A percentile compares a stretch with the other conserved stretches of the same genome.
Evolutionary conservation across 2,888 invertebrate species (phyloP).

Genomic region (Amblyjoppa fuscipennis): DNA sequence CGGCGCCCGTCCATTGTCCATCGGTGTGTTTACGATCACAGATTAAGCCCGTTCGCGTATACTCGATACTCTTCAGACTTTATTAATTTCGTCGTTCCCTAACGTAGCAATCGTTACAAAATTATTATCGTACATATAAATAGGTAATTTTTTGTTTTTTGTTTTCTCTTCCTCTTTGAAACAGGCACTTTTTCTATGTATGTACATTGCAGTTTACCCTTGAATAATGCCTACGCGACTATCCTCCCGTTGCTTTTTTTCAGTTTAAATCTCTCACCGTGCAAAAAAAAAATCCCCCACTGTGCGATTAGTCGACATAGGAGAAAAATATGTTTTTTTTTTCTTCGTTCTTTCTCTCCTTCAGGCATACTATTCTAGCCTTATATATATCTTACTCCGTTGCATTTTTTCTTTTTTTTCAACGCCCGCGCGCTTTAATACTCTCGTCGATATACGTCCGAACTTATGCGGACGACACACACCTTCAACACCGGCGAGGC

Average conservation of each 20-base stretch:
- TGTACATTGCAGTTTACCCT: slow-evolving; percentile 65
- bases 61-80: slow-evolving; percentile 71
- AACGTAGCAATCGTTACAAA: slow-evolving; percentile 79
- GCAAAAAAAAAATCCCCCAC: slow-evolving; percentile 8
- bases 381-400: slow-evolving; percentile 33
- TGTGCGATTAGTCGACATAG: slow-evolving; percentile 15
- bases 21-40: not conserved
- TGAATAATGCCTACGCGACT: slow-evolving; percentile 60
- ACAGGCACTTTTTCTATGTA: slow-evolving; percentile 64
- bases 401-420: slow-evolving; percentile 29
- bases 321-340: slow-evolving; percentile 5
- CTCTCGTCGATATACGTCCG: slow-evolving; percentile 12
- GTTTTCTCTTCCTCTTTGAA: slow-evolving; percentile 58
- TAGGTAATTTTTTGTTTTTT: slow-evolving; percentile 56
- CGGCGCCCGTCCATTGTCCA: not conserved
- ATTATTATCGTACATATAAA: slow-evolving; percentile 74
- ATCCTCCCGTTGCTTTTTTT: slow-evolving; percentile 6
- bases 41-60: not conserved
- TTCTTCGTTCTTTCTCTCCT: slow-evolving; percentile 1
- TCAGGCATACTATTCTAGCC: slow-evolving; percentile 1
- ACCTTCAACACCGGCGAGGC: not conserved
- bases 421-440: slow-evolving; percentile 33
- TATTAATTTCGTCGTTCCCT: slow-evolving; percentile 71
- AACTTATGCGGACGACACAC: not conserved
- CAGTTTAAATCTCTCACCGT: slow-evolving; percentile 30